A percentile compares a stretch with the other conserved stretches of the same genome.
These are phyloP conservation scores for Stegophylla sp. DNA, from an alignment of 2,888 invertebrate genomes.

Conservation along the genomic window DNA sequence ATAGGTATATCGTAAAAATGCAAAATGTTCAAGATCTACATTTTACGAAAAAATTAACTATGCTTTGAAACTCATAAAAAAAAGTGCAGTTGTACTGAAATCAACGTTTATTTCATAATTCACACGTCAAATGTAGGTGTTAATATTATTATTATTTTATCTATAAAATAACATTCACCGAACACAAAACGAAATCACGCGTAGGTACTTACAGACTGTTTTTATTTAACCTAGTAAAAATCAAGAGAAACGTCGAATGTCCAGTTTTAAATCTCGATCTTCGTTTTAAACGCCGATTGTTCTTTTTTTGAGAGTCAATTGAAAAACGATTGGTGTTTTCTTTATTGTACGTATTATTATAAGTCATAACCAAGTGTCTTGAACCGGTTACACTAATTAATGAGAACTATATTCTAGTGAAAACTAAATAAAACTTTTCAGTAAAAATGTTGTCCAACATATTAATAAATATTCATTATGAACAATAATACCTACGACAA, in stretches of 20 bases:
- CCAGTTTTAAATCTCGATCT: constrained; percentile 6
- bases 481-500: too few species aligned
- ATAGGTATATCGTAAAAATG: too few species aligned
- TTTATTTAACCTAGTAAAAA: neutral
- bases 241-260: neutral
- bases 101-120: too few species aligned
- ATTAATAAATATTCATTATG: neutral
- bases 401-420: neutral
- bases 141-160: too few species aligned
- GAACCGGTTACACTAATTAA: constrained; percentile 38
- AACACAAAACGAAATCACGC: neutral
- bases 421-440: neutral
- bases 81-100: too few species aligned
- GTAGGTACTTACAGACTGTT: neutral
- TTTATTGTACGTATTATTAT: neutral
- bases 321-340: neutral
- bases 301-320: neutral
- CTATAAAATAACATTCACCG: neutral
- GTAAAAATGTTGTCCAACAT: neutral
- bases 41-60: too few species aligned
- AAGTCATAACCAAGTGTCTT: neutral
- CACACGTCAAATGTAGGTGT: too few species aligned
- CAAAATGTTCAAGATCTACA: too few species aligned
- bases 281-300: constrained; percentile 1
- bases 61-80: too few species aligned